These are phyloP conservation scores for Pseudomyrmex sp. DNA, from an alignment of 1,140 invertebrate species.

Conservation along the genomic window DNA sequence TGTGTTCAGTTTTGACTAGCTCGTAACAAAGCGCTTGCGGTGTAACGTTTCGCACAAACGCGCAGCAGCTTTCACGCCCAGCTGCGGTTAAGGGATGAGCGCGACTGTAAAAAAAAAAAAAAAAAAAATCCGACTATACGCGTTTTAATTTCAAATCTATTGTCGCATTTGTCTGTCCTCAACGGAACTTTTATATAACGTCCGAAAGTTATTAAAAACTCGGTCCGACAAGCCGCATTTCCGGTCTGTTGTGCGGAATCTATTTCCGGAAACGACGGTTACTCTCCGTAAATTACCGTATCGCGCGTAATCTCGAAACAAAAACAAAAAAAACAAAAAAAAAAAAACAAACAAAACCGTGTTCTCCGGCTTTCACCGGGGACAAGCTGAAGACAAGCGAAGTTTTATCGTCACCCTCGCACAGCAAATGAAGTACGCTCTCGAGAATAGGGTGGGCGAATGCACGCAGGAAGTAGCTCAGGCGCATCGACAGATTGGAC, in stretches of 20 bases:
- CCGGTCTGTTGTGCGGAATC: not conserved
- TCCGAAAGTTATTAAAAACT: not conserved
- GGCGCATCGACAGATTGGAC: constrained; percentile 67
- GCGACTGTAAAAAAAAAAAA: constrained; percentile 45
- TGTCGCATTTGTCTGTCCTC: not conserved
- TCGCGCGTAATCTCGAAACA: not conserved
- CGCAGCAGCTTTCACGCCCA: not conserved
- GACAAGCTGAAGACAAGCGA: constrained; percentile 55
- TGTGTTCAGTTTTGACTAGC: not conserved
- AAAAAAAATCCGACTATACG: not conserved
- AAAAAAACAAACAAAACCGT: not conserved
- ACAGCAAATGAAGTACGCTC: not conserved
- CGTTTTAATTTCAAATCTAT: constrained; percentile 3
- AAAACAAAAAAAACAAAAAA: no score
- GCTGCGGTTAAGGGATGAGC: constrained; percentile 25
- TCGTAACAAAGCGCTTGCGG: constrained; percentile 14
- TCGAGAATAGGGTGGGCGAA: constrained; percentile 30
- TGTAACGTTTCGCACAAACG: constrained; percentile 19
- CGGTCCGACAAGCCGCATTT: not conserved
- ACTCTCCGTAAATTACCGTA: constrained; percentile 24
- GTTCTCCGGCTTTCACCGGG: constrained; percentile 15
- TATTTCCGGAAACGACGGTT: constrained; percentile 18
- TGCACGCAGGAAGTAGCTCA: constrained; percentile 46
- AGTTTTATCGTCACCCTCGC: constrained; percentile 27
- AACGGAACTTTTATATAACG: constrained; percentile 9